phyloP scores from a whole-genome alignment of 2,888 invertebrate genomes.

The Blera fallax region DNA sequence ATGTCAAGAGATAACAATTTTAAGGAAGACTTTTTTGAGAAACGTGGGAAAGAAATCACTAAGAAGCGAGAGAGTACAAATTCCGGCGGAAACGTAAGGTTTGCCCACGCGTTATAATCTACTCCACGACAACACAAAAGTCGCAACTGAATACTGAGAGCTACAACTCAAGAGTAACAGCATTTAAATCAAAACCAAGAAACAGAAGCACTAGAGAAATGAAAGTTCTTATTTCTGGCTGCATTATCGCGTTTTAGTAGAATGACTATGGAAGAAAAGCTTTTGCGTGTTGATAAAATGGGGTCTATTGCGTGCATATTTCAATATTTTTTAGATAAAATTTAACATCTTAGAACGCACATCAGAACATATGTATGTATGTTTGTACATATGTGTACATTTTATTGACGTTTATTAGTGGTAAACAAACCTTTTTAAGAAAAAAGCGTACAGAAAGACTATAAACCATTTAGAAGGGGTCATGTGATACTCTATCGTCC shows the following conservation, averaged over 20 bases:
- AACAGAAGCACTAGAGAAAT: neutral
- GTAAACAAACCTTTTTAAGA: too few species aligned
- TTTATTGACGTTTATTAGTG: too few species aligned
- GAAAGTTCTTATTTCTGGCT: slow-evolving; percentile 15
- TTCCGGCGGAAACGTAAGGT: neutral
- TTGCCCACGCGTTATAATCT: slow-evolving; percentile 7
- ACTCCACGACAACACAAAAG: slow-evolving; percentile 22
- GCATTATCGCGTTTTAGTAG: slow-evolving; percentile 1
- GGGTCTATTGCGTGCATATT: slow-evolving; percentile 6
- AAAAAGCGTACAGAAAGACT: too few species aligned
- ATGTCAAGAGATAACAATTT: slow-evolving; percentile 22
- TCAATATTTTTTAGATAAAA: neutral
- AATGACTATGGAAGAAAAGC: slow-evolving; percentile 12
- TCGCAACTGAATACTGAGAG: slow-evolving; percentile 55
- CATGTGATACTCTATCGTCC: too few species aligned
- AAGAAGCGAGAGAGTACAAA: neutral
- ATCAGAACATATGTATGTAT: too few species aligned
- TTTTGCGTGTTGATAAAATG: slow-evolving; percentile 4
- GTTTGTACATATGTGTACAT: too few species aligned
- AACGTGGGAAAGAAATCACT: neutral
- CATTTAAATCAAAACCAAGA: slow-evolving; percentile 44
- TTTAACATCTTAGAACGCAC: too few species aligned
- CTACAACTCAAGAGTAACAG: slow-evolving; percentile 32
- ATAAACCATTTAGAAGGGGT: too few species aligned
- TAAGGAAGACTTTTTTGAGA: neutral